Evolutionary conservation across 2,888 invertebrate species (phyloP).

Genomic region (Drosophila quinaria): DNA sequence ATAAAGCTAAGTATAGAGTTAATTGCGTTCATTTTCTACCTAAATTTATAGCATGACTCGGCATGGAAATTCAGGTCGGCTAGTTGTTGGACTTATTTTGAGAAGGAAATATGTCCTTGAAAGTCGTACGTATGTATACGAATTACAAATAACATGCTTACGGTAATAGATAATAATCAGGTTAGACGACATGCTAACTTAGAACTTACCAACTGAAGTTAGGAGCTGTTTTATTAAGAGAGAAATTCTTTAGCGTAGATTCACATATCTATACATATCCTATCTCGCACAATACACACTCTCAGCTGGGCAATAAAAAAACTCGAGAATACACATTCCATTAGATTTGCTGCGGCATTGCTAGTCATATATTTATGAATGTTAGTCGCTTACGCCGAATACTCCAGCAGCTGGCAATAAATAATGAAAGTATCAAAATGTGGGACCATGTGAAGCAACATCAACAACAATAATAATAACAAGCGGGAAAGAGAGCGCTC

Average conservation of each 20-base stretch:
- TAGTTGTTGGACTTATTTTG: background rate
- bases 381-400: constrained; percentile 45
- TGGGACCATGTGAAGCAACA: constrained; percentile 46
- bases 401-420: constrained; percentile 69
- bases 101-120: constrained; percentile 4
- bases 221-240: background rate
- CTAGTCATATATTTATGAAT: constrained; percentile 60
- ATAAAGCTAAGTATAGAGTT: constrained; percentile 11
- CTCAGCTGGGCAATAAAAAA: constrained; percentile 74
- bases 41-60: constrained; percentile 10
- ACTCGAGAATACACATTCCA: constrained; percentile 72
- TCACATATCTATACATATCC: too few relatives aligned
- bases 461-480: constrained; percentile 1
- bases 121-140: background rate
- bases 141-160: background rate
- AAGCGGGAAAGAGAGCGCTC: background rate
- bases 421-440: constrained; percentile 76
- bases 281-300: constrained; percentile 36
- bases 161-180: constrained; percentile 2
- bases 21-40: constrained; percentile 11
- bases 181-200: background rate
- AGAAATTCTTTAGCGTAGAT: background rate
- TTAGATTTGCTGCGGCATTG: constrained; percentile 65
- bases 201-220: background rate
- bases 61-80: constrained; percentile 3